phyloP scores from a whole-genome alignment of 2,797 vertebrate species.

The Eurystomus glaucurus region DNA sequence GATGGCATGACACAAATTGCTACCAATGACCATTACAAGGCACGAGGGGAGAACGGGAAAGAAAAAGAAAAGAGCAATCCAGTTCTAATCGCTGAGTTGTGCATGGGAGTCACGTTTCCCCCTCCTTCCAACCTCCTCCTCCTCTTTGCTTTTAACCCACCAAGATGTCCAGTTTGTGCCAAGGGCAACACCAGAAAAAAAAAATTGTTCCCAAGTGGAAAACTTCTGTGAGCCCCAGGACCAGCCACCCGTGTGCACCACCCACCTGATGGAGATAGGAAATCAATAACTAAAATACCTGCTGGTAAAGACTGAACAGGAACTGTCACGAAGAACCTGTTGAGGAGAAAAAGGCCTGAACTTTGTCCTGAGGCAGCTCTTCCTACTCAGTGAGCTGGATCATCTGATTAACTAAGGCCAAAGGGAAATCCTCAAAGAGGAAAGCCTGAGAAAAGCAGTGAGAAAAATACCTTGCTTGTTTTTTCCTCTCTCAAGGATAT shows the following conservation, averaged over 20 bases:
- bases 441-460: not conserved
- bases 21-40: slow-evolving; percentile 11
- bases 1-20: not conserved
- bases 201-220: not conserved
- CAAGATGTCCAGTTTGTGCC: not conserved
- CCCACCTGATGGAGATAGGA: not conserved
- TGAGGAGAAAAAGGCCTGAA: slow-evolving; percentile 15
- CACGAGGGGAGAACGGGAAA: not conserved
- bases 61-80: not conserved
- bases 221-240: not conserved
- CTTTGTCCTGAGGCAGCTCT: slow-evolving; percentile 19
- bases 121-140: not conserved
- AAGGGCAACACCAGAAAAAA: not conserved
- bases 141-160: not conserved
- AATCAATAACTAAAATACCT: not conserved
- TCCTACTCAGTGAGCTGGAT: not conserved
- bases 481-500: not conserved
- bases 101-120: not conserved
- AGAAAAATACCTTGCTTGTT: not conserved
- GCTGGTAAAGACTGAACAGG: not conserved
- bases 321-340: not conserved
- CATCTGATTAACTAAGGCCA: slow-evolving; percentile 23
- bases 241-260: not conserved
- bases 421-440: not conserved
- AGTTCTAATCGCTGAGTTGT: not conserved